Evolutionary conservation across 2,797 vertebrate species (phyloP).

Genomic region (Poecilia velifera): DNA sequence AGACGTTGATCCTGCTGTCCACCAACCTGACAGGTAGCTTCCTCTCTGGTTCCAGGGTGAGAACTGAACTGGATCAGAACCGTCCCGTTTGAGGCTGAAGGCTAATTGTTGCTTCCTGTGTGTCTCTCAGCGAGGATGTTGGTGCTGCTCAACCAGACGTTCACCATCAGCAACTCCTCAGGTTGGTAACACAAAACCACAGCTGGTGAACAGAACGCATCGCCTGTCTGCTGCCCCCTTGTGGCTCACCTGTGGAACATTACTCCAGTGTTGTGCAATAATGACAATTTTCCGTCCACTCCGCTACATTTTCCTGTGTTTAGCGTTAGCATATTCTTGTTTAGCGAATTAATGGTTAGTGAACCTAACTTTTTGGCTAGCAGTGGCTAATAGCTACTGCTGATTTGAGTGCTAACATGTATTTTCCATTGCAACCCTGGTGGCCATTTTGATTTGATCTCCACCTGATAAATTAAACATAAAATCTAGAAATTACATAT

Average conservation of each 20-base stretch:
- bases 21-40: constrained; percentile 60
- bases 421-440: too few relatives aligned
- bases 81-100: background rate
- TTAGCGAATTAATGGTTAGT: too few relatives aligned
- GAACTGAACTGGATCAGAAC: background rate
- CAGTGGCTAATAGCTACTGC: too few relatives aligned
- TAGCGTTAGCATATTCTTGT: too few relatives aligned
- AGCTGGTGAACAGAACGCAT: background rate
- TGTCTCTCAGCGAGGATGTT: constrained; percentile 42
- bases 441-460: too few relatives aligned
- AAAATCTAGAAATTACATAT: too few relatives aligned
- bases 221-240: background rate
- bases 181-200: constrained; percentile 21
- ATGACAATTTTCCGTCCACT: background rate
- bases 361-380: too few relatives aligned
- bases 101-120: background rate
- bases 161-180: constrained; percentile 54
- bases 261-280: background rate
- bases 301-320: too few relatives aligned
- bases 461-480: too few relatives aligned
- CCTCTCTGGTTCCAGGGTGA: background rate
- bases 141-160: constrained; percentile 47
- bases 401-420: too few relatives aligned
- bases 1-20: constrained; percentile 44
- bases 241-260: background rate